Base-by-base conservation (phyloP, 1,140 invertebrate genomes). In the Pachyrhynchus sulphureomaculatus region DNA sequence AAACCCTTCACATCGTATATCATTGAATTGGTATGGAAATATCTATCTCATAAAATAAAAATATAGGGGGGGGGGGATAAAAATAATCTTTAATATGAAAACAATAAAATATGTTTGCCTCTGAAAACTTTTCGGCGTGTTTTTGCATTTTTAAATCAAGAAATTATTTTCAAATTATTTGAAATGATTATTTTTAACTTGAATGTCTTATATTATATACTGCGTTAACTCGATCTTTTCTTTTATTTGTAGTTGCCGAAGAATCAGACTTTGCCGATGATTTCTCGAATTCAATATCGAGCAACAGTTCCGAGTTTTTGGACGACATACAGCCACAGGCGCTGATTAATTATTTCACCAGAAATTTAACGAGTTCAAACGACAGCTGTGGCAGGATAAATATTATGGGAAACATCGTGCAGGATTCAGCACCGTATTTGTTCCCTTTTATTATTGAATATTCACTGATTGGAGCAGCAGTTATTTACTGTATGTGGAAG, bases 371-470 rank as follows among this genome's bases (percentile, higher is more conserved):
- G 18, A 20, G 2, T 24, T 60, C 57, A 8, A 62, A 56, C 29
- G 63, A 82, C 59, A 82, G 82, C 18, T 94, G 91, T 73, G 91
- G 88, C 56, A 82, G 92, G 10, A 84, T 88, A 42, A 92, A 93
- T 71, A 93, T 95, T 64, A 95, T 96, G 93, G 93, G 93, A 26
- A 93, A 87, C 12, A 94, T 95, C 60, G 91, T 95, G 0, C 86
- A 91, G 64, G 91, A 95, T 71, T 90, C 92, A 2, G 91, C 92
- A 4, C 93, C 94, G 0, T 97, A 95, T 76, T 81, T 98, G 17
- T 98, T 93, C 78, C 95, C 95, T 0, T 96, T 96, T 76, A 97
- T 97, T 66, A 95, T 98, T 70, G 94, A 98, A 76, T 98, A 98
- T 77, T 95, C 93, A 59, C 79, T 99, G 39, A 97, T 99, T 73